phyloP scores from a whole-genome alignment of 2,888 invertebrate species.

The Cephus pygmeus region DNA sequence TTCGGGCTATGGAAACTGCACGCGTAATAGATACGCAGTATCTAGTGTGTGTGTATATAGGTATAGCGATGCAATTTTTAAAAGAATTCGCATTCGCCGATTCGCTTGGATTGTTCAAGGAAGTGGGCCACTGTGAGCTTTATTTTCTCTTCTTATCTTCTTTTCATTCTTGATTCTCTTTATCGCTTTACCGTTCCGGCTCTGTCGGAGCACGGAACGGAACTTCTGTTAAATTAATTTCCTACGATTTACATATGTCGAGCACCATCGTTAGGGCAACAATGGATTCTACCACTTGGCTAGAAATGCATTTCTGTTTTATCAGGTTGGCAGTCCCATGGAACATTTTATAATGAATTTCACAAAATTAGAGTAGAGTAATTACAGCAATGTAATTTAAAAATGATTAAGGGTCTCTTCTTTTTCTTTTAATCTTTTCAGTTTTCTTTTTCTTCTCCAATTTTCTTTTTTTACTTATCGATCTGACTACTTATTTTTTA shows the following conservation, averaged over 20 bases:
- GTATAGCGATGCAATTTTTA: slow-evolving; percentile 25
- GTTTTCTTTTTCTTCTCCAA: neutral
- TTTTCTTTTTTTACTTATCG: neutral
- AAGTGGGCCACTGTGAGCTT: slow-evolving; percentile 42
- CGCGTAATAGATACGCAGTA: neutral
- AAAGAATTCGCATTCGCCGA: slow-evolving; percentile 30
- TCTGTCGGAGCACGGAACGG: slow-evolving; percentile 16
- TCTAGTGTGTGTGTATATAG: neutral
- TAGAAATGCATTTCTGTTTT: neutral
- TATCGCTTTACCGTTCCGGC: neutral
- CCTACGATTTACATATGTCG: slow-evolving; percentile 46
- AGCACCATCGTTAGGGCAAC: slow-evolving; percentile 38
- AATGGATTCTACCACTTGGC: slow-evolving; percentile 27
- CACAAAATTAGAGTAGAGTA: neutral
- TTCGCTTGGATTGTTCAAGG: slow-evolving; percentile 24
- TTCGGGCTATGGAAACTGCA: neutral
- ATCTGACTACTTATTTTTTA: neutral
- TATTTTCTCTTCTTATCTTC: slow-evolving; percentile 32
- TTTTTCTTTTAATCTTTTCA: neutral
- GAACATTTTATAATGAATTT: neutral
- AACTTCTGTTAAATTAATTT: slow-evolving; percentile 51
- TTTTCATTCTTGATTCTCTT: neutral
- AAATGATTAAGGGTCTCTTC: neutral
- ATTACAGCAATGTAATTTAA: neutral
- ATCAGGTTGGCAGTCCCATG: neutral